Conservation (phyloP, 2,888 invertebrate genomes). For the Nomada hirtipes region DNA sequence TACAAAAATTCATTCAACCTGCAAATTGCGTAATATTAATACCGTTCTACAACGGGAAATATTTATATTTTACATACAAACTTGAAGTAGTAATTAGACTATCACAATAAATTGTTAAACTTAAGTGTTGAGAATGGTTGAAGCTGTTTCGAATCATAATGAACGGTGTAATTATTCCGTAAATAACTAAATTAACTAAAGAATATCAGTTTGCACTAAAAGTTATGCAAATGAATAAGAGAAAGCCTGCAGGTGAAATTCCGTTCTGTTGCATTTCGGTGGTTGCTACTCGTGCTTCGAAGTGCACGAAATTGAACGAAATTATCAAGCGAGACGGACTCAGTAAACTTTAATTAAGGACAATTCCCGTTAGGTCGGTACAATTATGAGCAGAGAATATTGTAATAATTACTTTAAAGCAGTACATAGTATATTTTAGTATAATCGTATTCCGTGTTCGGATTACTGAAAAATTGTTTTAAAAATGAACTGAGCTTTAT, state of each 20-base stretch:
- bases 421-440: not conserved
- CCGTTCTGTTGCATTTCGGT: not conserved
- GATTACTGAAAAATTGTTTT: not conserved
- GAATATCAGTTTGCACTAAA: conserved; percentile 3
- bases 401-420: not conserved
- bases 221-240: conserved; percentile 22
- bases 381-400: not conserved
- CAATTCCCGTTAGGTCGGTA: conserved; percentile 6
- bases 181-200: not conserved
- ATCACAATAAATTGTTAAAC: not conserved
- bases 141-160: conserved; percentile 2
- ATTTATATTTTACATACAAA: no score
- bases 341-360: conserved; percentile 28
- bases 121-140: not conserved
- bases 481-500: not conserved
- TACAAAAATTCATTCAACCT: no score
- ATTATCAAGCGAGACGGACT: conserved; percentile 7
- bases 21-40: no score
- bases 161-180: not conserved
- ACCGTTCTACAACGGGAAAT: no score
- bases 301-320: conserved; percentile 2
- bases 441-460: not conserved
- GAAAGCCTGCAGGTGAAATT: not conserved
- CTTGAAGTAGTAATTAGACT: no score
- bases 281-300: not conserved